A percentile compares a stretch with the other conserved stretches of the same genome.
Conservation (phyloP, 2,113 vertebrate genomes). For the Tonatia bakeri region DNA sequence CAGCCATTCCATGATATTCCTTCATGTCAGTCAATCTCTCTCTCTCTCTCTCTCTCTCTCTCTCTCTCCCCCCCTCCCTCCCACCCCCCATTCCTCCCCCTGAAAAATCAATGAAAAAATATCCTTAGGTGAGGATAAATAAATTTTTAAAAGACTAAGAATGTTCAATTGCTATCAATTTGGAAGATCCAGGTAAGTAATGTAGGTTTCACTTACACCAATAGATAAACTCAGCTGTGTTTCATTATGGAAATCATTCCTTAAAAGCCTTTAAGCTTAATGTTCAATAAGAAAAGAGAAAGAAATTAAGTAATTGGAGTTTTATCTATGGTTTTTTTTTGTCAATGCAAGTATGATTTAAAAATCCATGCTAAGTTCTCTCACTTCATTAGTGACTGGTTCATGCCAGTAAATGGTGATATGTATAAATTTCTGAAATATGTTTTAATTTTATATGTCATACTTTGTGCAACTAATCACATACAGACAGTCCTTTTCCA, state of each 20-base stretch:
- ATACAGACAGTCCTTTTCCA: neutral
- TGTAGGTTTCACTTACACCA: neutral
- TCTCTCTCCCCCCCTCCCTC: too few species aligned
- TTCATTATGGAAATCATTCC: neutral
- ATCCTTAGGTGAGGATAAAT: neutral
- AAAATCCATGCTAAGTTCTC: neutral
- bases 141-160: slow-evolving; percentile 15
- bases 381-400: neutral
- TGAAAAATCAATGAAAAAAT: too few species aligned
- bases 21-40: too few species aligned
- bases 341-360: neutral
- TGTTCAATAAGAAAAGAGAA: neutral
- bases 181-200: slow-evolving; percentile 11
- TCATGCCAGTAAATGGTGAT: neutral
- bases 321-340: neutral
- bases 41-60: too few species aligned
- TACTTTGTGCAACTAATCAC: neutral
- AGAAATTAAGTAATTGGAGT: neutral
- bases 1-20: too few species aligned
- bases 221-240: neutral
- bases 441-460: neutral
- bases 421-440: neutral
- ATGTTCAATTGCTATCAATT: slow-evolving; percentile 25
- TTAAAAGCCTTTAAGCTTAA: neutral
- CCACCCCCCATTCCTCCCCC: too few species aligned